These are phyloP conservation scores for Syrrhaptes paradoxus DNA, from an alignment of 2,113 vertebrate genomes.

Conservation along the genomic window DNA sequence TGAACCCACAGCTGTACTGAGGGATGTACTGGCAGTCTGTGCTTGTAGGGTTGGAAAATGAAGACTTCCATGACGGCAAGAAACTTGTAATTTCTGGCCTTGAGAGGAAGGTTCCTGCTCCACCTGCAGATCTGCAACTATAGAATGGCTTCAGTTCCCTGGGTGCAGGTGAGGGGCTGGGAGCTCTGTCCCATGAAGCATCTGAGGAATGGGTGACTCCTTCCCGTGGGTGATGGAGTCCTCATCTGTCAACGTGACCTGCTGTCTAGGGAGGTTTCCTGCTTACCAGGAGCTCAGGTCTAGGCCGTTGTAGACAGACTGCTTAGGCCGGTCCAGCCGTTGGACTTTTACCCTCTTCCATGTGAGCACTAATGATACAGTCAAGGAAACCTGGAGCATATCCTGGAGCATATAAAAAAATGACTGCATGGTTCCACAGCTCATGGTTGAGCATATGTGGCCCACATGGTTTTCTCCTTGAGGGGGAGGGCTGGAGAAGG, in stretches of 20 bases:
- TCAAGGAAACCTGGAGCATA: background rate
- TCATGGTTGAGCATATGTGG: background rate
- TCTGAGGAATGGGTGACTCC: background rate
- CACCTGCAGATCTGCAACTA: background rate
- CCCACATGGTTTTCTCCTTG: background rate
- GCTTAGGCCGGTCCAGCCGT: background rate
- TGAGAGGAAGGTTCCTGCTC: background rate
- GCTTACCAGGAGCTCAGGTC: background rate
- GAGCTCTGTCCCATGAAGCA: background rate
- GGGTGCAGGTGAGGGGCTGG: background rate
- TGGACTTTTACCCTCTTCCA: background rate
- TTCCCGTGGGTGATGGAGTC: background rate
- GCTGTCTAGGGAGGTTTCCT: background rate
- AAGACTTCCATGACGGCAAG: background rate
- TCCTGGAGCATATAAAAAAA: background rate
- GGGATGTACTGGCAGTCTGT: background rate
- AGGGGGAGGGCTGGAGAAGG: background rate
- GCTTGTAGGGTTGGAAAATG: background rate
- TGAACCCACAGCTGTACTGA: background rate
- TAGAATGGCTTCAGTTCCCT: background rate
- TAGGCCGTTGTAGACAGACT: background rate
- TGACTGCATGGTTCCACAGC: background rate
- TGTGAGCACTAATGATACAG: background rate
- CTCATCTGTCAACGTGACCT: background rate
- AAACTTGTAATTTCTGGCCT: background rate